These are phyloP conservation scores for Mimas tiliae DNA, from an alignment of 2,888 invertebrate genomes.

Conservation along the genomic window DNA sequence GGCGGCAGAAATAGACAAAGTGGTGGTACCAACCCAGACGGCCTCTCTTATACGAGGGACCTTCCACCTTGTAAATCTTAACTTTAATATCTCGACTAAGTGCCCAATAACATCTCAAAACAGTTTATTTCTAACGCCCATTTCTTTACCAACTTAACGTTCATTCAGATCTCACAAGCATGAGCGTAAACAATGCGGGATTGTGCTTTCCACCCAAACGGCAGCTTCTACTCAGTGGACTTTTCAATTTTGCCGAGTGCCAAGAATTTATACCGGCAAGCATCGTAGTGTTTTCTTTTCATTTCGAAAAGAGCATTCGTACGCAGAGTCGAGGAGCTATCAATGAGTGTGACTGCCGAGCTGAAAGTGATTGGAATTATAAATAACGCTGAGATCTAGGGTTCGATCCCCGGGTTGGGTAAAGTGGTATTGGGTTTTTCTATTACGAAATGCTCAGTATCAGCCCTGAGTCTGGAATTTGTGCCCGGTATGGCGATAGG, in stretches of 20 bases:
- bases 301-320: slow-evolving; percentile 73
- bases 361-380: no score
- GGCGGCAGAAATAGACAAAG: no score
- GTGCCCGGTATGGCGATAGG: no score
- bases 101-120: background rate
- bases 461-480: no score
- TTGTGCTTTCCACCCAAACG: slow-evolving; percentile 67
- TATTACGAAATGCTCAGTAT: no score
- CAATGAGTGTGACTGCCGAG: slow-evolving; percentile 15
- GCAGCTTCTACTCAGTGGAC: slow-evolving; percentile 70
- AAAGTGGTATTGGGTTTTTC: no score
- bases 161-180: slow-evolving; percentile 62
- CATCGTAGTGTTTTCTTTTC: slow-evolving; percentile 73
- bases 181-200: slow-evolving; percentile 72
- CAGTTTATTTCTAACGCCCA: background rate
- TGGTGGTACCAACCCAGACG: no score
- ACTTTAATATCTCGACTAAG: no score
- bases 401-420: no score
- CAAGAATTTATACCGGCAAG: slow-evolving; percentile 66
- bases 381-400: no score
- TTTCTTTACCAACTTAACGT: slow-evolving; percentile 16
- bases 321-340: slow-evolving; percentile 41
- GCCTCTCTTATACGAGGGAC: no score
- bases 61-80: no score
- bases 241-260: slow-evolving; percentile 81